Percentiles rank a stretch among this genome's conserved stretches.
Conservation (phyloP, 2,888 invertebrate genomes). For the Gymnosoma rotundatum region DNA sequence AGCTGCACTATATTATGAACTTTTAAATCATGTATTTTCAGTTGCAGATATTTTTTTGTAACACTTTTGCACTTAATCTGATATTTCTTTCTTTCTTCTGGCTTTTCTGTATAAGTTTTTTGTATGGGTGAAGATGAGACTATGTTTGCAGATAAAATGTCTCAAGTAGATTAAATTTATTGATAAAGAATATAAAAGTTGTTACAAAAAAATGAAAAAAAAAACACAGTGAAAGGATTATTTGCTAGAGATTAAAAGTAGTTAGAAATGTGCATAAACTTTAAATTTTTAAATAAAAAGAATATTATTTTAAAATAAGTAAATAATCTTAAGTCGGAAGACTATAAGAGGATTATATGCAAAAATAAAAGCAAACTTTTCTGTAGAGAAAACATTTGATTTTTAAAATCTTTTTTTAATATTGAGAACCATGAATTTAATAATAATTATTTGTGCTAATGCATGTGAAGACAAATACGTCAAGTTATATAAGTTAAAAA, state of each 20-base stretch:
- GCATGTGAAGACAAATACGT: too few relatives aligned
- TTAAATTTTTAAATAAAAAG: background rate
- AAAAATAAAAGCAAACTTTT: too few relatives aligned
- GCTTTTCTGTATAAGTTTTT: slow-evolving; percentile 1
- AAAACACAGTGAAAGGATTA: too few relatives aligned
- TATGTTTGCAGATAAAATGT: slow-evolving; percentile 36
- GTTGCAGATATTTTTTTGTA: slow-evolving; percentile 47
- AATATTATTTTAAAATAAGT: background rate
- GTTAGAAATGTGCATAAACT: background rate
- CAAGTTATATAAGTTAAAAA: too few relatives aligned
- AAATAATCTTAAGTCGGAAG: too few relatives aligned
- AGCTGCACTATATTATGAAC: slow-evolving; percentile 30
- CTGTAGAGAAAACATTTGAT: too few relatives aligned
- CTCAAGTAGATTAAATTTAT: slow-evolving; percentile 55
- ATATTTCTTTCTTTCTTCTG: slow-evolving; percentile 27
- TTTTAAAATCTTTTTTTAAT: too few relatives aligned
- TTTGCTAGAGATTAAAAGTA: slow-evolving; percentile 8
- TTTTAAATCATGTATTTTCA: slow-evolving; percentile 53
- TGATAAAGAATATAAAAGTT: slow-evolving; percentile 43
- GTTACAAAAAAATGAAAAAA: background rate
- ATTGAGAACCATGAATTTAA: too few relatives aligned
- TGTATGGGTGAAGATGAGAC: slow-evolving; percentile 28
- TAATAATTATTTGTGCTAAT: too few relatives aligned
- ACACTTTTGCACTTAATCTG: slow-evolving; percentile 35
- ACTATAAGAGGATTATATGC: too few relatives aligned